Percentiles rank a stretch among this genome's conserved stretches.
phyloP scores from a whole-genome alignment of 1,140 invertebrate species.

The Camponotus floridanus region DNA sequence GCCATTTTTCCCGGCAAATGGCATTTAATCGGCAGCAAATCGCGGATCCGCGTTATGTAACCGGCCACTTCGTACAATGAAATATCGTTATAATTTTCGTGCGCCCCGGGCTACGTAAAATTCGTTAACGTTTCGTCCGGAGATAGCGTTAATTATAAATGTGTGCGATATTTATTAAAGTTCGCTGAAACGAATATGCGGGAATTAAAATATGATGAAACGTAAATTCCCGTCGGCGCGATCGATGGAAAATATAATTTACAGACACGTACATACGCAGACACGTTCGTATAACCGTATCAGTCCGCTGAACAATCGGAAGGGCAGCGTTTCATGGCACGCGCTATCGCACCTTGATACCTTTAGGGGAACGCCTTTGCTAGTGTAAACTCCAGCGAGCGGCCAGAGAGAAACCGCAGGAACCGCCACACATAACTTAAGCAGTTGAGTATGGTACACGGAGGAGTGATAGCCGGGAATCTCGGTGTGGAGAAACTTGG shows the following conservation, averaged over 20 bases:
- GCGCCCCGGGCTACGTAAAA: conserved; percentile 32
- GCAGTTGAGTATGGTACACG: conserved; percentile 77
- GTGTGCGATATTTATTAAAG: conserved; percentile 53
- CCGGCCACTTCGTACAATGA: conserved; percentile 14
- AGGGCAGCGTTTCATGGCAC: conserved; percentile 32
- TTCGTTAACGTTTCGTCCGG: conserved; percentile 45
- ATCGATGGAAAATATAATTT: conserved; percentile 60
- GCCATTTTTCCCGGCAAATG: conserved; percentile 14
- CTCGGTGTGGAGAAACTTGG: conserved; percentile 76
- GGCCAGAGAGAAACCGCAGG: conserved; percentile 75
- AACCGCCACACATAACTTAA: conserved; percentile 81
- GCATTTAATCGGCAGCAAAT: conserved; percentile 60
- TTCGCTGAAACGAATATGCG: conserved; percentile 37
- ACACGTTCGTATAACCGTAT: neutral
- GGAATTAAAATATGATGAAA: conserved; percentile 58
- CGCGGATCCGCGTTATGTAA: conserved; percentile 32
- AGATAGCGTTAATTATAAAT: conserved; percentile 54
- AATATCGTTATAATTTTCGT: conserved; percentile 35
- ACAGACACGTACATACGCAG: neutral
- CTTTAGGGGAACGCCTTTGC: conserved; percentile 74
- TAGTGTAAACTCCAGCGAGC: conserved; percentile 75
- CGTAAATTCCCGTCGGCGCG: conserved; percentile 34
- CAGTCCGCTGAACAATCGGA: conserved; percentile 46
- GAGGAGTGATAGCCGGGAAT: conserved; percentile 80
- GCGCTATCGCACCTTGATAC: conserved; percentile 68